A percentile compares a stretch with the other conserved stretches of the same genome.
Evolutionary conservation across 2,113 vertebrate species (phyloP).

Genomic region (Orycteropus afer): DNA sequence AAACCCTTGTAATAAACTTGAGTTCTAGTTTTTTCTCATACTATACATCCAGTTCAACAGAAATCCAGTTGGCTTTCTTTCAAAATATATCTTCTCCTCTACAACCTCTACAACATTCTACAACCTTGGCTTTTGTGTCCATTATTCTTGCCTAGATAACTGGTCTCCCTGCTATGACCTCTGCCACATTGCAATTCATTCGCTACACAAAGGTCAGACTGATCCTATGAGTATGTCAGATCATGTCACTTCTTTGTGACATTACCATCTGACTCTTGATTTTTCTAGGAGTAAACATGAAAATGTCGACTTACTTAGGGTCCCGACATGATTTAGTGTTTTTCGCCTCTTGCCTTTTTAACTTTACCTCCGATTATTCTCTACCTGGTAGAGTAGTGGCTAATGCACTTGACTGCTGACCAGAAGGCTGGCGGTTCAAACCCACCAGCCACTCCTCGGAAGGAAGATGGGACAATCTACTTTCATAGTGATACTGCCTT

Average conservation of each 20-base stretch:
- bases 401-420: too few relatives aligned
- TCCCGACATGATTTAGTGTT: too few relatives aligned
- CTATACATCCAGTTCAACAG: not conserved
- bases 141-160: not conserved
- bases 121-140: not conserved
- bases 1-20: not conserved
- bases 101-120: not conserved
- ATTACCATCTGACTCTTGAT: not conserved
- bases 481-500: too few relatives aligned
- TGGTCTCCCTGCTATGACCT: not conserved
- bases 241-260: not conserved
- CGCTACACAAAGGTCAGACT: not conserved
- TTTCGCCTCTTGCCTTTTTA: not conserved
- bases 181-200: not conserved
- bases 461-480: too few relatives aligned
- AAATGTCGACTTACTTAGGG: not conserved
- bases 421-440: not conserved
- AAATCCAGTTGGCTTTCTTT: not conserved
- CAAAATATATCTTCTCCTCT: not conserved
- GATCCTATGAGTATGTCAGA: not conserved
- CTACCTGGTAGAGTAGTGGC: too few relatives aligned
- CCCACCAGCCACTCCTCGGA: too few relatives aligned
- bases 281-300: not conserved
- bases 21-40: not conserved
- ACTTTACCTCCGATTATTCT: not conserved